These are phyloP conservation scores for Lordiphosa stackelbergi DNA, from an alignment of 1,140 invertebrate species.

Conservation along the genomic window DNA sequence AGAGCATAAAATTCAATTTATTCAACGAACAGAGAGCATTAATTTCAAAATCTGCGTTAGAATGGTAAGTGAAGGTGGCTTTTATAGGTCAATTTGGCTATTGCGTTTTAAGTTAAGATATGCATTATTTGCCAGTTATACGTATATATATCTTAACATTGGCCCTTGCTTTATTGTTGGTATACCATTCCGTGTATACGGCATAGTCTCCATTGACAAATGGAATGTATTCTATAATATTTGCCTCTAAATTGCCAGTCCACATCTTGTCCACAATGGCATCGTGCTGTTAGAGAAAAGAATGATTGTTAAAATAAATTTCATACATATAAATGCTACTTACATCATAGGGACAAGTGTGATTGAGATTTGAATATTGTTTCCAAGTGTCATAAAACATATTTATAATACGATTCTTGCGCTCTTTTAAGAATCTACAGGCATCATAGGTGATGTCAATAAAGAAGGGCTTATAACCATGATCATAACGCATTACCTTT, in stretches of 20 bases:
- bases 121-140: slow-evolving; percentile 4
- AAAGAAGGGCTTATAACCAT: slow-evolving; percentile 8
- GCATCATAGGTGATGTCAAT: slow-evolving; percentile 4
- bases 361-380: slow-evolving; percentile 3
- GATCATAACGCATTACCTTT: slow-evolving; percentile 6
- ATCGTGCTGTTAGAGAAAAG: slow-evolving; percentile 3
- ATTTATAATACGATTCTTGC: slow-evolving; percentile 1
- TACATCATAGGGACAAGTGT: slow-evolving; percentile 5
- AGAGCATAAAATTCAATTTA: slow-evolving; percentile 10
- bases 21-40: background rate
- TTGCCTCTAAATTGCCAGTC: slow-evolving; percentile 4
- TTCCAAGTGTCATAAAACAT: slow-evolving; percentile 1
- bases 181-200: slow-evolving; percentile 2
- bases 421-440: background rate
- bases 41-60: too few relatives aligned
- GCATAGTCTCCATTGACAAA: slow-evolving; percentile 5
- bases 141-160: background rate
- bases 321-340: background rate
- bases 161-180: background rate
- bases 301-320: background rate
- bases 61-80: too few relatives aligned
- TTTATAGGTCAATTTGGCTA: background rate
- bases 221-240: slow-evolving; percentile 9
- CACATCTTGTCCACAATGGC: slow-evolving; percentile 10
- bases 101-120: background rate